phyloP scores from a whole-genome alignment of 2,113 vertebrate species.

The Gallinago media region DNA sequence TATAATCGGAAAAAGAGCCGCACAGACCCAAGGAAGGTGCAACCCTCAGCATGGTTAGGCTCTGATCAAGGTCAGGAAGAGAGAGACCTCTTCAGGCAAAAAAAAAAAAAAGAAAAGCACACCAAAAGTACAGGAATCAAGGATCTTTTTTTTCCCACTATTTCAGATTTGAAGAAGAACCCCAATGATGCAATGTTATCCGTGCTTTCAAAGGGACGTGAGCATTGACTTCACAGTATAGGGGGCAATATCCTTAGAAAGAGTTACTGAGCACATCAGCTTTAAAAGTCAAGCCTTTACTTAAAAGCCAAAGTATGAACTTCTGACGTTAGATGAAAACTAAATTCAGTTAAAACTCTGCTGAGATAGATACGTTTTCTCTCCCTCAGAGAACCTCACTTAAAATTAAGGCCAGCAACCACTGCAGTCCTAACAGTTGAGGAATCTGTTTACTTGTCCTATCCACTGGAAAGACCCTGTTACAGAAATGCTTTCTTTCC shows the following conservation, averaged over 20 bases:
- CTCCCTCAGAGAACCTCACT: not conserved
- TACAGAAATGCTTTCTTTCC: not conserved
- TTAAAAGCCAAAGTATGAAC: not conserved
- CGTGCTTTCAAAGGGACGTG: not conserved
- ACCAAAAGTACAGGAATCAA: not conserved
- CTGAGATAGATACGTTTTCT: not conserved
- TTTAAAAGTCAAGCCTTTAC: not conserved
- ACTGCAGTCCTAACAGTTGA: not conserved
- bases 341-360: not conserved
- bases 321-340: not conserved
- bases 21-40: not conserved
- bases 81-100: conserved; percentile 32
- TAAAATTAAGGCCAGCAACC: not conserved
- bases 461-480: not conserved
- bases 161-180: not conserved
- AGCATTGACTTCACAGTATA: not conserved
- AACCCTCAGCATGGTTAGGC: not conserved
- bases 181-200: not conserved
- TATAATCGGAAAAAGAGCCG: not conserved
- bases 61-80: not conserved
- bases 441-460: not conserved
- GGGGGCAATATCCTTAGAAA: not conserved
- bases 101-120: not conserved
- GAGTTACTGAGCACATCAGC: not conserved
- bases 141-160: not conserved